These are phyloP conservation scores for Habropoda laboriosa DNA, from an alignment of 1,140 invertebrate genomes.

Conservation along the genomic window DNA sequence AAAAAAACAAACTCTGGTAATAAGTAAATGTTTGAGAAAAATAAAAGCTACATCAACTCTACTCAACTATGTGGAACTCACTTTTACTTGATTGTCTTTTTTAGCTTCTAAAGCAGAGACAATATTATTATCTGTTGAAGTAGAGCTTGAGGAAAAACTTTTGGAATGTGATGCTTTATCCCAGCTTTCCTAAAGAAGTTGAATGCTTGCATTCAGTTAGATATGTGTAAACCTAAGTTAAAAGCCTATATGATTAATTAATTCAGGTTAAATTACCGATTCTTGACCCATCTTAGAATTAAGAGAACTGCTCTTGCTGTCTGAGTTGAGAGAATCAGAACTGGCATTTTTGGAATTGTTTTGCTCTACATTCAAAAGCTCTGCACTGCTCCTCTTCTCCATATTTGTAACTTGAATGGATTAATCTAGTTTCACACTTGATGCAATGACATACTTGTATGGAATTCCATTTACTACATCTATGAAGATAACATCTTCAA, in stretches of 20 bases:
- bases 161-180: conserved; percentile 84
- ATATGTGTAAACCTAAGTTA: conserved; percentile 56
- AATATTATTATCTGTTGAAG: conserved; percentile 84
- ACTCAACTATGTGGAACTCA: conserved; percentile 64
- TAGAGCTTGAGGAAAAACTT: conserved; percentile 84
- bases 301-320: conserved; percentile 91
- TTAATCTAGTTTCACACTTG: conserved; percentile 5
- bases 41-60: conserved; percentile 24
- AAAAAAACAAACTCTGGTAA: conserved; percentile 16
- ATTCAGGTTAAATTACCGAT: conserved; percentile 82
- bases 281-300: conserved; percentile 91
- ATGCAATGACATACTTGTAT: conserved; percentile 25
- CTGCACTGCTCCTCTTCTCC: conserved; percentile 81
- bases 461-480: neutral
- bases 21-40: conserved; percentile 13
- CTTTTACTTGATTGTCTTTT: conserved; percentile 78
- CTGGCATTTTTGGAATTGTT: conserved; percentile 86
- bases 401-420: conserved; percentile 65
- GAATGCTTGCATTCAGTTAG: conserved; percentile 35
- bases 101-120: conserved; percentile 81
- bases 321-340: conserved; percentile 89
- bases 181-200: conserved; percentile 79
- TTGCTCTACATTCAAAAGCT: conserved; percentile 81
- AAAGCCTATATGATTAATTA: conserved; percentile 67
- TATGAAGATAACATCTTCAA: neutral